Percentiles rank a stretch among this genome's conserved stretches.
Evolutionary conservation across 2,888 invertebrate species (phyloP).

Genomic region (Ditylenchus weischeri): DNA sequence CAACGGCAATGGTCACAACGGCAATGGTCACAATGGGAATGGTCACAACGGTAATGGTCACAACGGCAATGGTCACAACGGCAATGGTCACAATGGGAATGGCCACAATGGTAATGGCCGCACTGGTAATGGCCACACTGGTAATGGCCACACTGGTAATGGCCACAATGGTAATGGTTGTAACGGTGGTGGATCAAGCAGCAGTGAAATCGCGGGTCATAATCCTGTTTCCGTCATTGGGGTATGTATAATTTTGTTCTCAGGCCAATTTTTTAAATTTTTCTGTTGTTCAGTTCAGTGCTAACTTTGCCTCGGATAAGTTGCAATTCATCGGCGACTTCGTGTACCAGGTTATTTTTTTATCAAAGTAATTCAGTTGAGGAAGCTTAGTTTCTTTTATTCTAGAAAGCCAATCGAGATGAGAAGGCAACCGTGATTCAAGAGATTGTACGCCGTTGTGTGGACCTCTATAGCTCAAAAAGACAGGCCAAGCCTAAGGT

Average conservation of each 20-base stretch:
- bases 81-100: not conserved
- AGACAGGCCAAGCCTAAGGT: slow-evolving; percentile 8
- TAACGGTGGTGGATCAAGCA: not conserved
- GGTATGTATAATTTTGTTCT: too few relatives aligned
- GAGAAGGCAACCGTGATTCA: slow-evolving; percentile 29
- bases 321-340: slow-evolving; percentile 42
- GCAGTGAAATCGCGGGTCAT: too few relatives aligned
- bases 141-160: too few relatives aligned
- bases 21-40: not conserved
- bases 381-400: not conserved
- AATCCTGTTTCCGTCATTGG: too few relatives aligned
- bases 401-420: slow-evolving; percentile 27
- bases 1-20: slow-evolving; percentile 4
- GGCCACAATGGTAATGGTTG: slow-evolving; percentile 1
- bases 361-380: not conserved
- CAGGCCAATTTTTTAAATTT: too few relatives aligned
- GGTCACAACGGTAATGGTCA: too few relatives aligned
- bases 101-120: not conserved
- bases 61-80: slow-evolving; percentile 6
- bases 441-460: slow-evolving; percentile 25
- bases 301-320: slow-evolving; percentile 29
- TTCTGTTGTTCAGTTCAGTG: slow-evolving; percentile 17
- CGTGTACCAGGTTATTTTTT: slow-evolving; percentile 25
- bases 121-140: not conserved
- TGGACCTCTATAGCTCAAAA: not conserved